Evolutionary conservation across 1,140 invertebrate genomes (phyloP).

Genomic region (Mamestra configurata): DNA sequence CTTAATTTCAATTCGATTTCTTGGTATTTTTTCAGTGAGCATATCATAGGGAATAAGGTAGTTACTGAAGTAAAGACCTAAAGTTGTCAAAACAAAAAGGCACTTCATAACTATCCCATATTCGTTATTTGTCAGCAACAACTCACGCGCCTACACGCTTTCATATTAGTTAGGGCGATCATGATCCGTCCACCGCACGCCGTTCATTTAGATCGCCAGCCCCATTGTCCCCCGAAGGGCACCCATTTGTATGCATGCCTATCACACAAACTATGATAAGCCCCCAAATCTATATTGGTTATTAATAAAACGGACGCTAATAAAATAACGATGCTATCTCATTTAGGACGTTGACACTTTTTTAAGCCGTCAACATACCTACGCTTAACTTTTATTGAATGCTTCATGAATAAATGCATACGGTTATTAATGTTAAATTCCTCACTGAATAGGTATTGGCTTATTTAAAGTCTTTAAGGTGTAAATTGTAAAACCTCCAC

Average conservation of each 20-base stretch:
- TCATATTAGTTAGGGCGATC: constrained; percentile 52
- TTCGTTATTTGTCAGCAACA: constrained; percentile 27
- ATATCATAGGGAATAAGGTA: too few species aligned
- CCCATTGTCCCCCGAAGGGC: constrained; percentile 56
- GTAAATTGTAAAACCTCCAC: constrained; percentile 33
- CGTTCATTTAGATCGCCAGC: constrained; percentile 60
- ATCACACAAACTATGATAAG: constrained; percentile 40
- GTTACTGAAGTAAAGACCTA: too few species aligned
- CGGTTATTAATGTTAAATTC: constrained; percentile 32
- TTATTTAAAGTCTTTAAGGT: constrained; percentile 26
- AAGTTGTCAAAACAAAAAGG: neutral
- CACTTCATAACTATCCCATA: neutral
- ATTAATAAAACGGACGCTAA: constrained; percentile 47
- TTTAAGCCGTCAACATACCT: constrained; percentile 36
- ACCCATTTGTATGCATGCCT: constrained; percentile 63
- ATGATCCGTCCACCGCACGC: constrained; percentile 36
- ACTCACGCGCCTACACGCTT: constrained; percentile 24
- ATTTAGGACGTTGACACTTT: constrained; percentile 44
- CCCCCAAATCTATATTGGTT: constrained; percentile 56
- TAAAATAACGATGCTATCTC: constrained; percentile 43
- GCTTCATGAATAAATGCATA: constrained; percentile 34
- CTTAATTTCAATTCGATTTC: too few species aligned
- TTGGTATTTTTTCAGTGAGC: too few species aligned
- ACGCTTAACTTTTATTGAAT: constrained; percentile 39
- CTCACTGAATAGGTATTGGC: constrained; percentile 27